Conservation (phyloP, 37 sponge, comb jelly and placozoan species). For the Cladorhizidae sp. region DNA sequence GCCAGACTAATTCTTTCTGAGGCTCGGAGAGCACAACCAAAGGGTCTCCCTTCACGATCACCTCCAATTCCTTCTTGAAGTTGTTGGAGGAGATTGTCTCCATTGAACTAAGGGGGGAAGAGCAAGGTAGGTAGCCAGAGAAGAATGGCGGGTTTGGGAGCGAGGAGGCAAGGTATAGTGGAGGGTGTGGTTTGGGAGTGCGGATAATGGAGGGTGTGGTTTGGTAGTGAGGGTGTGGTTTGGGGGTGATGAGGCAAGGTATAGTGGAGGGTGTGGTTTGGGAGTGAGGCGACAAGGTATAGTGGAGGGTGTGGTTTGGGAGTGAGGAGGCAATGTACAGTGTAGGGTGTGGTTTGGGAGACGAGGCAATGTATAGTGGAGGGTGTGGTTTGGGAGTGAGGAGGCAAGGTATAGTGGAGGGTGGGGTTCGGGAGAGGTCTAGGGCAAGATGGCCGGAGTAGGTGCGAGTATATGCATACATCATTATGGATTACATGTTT, state of each 20-base stretch:
- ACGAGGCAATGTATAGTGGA: too few relatives aligned
- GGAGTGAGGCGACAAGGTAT: not conserved
- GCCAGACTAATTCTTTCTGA: conserved; percentile 72
- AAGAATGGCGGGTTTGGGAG: too few relatives aligned
- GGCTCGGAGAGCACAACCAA: conserved; percentile 50
- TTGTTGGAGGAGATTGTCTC: not conserved
- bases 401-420: not conserved
- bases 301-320: not conserved
- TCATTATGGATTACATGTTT: too few relatives aligned
- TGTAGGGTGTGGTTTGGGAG: not conserved
- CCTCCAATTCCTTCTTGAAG: conserved; percentile 53
- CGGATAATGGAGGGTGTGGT: not conserved
- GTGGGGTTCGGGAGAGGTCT: not conserved
- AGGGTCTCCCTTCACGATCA: conserved; percentile 61
- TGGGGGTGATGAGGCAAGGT: too few relatives aligned
- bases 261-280: too few relatives aligned
- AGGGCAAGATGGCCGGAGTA: too few relatives aligned
- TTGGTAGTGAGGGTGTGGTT: not conserved
- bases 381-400: too few relatives aligned
- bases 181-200: too few relatives aligned
- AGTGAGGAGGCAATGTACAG: too few relatives aligned
- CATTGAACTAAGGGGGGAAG: not conserved
- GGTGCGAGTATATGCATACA: too few relatives aligned
- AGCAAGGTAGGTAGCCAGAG: too few relatives aligned
- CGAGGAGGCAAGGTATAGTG: not conserved